Evolutionary conservation across 1,140 invertebrate species (phyloP).

Genomic region (Limonius californicus): DNA sequence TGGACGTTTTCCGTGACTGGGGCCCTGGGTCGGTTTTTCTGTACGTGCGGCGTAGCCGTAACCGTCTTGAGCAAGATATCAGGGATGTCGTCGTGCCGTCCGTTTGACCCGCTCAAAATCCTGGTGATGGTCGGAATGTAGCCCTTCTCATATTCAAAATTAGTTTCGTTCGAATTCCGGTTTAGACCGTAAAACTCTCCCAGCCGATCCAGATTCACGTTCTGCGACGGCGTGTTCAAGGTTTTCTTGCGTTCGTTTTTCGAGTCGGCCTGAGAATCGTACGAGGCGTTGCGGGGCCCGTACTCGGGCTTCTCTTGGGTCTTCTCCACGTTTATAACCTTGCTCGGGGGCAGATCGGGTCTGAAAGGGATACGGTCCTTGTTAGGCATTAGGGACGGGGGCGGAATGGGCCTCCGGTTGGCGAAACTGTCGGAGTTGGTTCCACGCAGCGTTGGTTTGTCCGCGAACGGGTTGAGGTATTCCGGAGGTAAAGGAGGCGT

Average conservation of each 20-base stretch:
- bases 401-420: constrained; percentile 67
- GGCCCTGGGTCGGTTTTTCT: constrained; percentile 40
- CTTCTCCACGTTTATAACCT: constrained; percentile 41
- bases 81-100: constrained; percentile 72
- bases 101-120: constrained; percentile 76
- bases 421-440: constrained; percentile 60
- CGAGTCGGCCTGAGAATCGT: constrained; percentile 26
- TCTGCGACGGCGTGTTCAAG: constrained; percentile 66
- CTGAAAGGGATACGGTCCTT: constrained; percentile 76
- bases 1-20: constrained; percentile 41
- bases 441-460: constrained; percentile 76
- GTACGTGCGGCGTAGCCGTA: constrained; percentile 56
- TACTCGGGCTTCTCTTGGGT: constrained; percentile 21
- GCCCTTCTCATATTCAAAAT: constrained; percentile 44
- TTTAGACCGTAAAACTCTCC: constrained; percentile 40
- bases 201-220: constrained; percentile 42
- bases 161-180: constrained; percentile 39
- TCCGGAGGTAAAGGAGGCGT: constrained; percentile 75
- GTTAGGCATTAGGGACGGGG: constrained; percentile 68
- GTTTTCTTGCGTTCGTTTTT: constrained; percentile 60
- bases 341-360: constrained; percentile 52
- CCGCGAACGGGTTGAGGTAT: constrained; percentile 75
- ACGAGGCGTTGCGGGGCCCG: constrained; percentile 24
- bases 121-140: constrained; percentile 62
- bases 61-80: constrained; percentile 66